Evolutionary conservation across 2,113 vertebrate species (phyloP).

Genomic region (Orientallactaga bullata): DNA sequence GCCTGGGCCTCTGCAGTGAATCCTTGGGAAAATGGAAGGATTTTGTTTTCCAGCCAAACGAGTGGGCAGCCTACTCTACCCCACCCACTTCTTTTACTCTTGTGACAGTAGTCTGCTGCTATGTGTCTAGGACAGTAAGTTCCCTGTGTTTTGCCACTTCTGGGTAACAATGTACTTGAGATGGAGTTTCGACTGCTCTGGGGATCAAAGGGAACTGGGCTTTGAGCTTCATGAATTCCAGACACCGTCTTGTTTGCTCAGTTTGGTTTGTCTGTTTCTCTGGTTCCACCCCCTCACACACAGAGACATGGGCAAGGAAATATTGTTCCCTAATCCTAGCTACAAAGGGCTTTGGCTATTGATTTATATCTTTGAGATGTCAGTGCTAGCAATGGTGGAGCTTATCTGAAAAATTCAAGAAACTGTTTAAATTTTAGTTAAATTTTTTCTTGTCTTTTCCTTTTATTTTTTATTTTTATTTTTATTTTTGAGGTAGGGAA

Average conservation of each 20-base stretch:
- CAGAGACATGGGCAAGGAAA: not conserved
- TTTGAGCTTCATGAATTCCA: constrained; percentile 34
- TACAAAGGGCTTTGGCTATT: not conserved
- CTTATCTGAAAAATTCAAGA: constrained; percentile 65
- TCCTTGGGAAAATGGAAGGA: not conserved
- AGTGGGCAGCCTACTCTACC: not conserved
- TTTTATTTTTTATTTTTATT: too few species aligned
- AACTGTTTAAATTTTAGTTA: not conserved
- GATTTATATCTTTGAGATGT: constrained; percentile 35
- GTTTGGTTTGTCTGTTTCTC: not conserved
- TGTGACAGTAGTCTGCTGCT: not conserved
- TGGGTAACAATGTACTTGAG: not conserved
- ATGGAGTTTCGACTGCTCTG: not conserved
- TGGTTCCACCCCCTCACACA: not conserved
- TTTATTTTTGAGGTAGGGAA: too few species aligned
- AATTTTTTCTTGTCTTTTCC: too few species aligned
- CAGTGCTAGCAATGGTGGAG: constrained; percentile 16
- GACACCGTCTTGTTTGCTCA: not conserved
- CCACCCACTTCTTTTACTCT: not conserved
- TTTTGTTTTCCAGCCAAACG: not conserved
- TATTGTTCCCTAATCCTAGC: not conserved
- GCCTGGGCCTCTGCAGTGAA: not conserved
- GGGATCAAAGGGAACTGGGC: not conserved
- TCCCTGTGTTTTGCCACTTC: constrained; percentile 28
- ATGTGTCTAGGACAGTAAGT: constrained; percentile 14